A percentile compares a stretch with the other conserved stretches of the same genome.
Conservation (phyloP, 2,797 vertebrate species). For the Manis pentadactyla region DNA sequence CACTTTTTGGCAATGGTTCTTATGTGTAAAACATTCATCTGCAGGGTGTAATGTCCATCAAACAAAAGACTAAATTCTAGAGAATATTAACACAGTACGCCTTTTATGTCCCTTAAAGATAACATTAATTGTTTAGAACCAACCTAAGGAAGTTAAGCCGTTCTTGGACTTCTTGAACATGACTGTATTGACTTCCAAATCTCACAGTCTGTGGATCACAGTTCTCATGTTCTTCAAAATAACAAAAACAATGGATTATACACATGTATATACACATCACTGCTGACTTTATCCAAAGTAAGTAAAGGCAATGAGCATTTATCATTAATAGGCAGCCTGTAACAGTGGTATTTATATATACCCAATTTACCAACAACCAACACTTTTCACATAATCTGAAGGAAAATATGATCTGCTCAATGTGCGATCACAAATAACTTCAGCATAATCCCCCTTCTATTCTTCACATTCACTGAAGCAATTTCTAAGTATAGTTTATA, state of each 20-base stretch:
- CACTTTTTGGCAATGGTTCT: background rate
- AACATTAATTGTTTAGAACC: conserved; percentile 60
- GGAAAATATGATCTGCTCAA: too few species aligned
- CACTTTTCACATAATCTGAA: too few species aligned
- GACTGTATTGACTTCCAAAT: conserved; percentile 97
- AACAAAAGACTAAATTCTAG: background rate
- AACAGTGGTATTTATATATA: too few species aligned
- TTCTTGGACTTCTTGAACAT: conserved; percentile 99
- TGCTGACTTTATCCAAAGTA: too few species aligned
- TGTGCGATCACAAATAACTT: too few species aligned
- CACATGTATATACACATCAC: too few species aligned
- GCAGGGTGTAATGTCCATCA: background rate
- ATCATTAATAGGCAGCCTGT: too few species aligned
- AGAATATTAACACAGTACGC: background rate
- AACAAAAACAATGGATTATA: conserved; percentile 49
- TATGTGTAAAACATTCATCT: background rate
- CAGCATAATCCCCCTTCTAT: too few species aligned
- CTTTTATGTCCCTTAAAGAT: background rate
- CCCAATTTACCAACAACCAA: too few species aligned
- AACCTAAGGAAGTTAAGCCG: conserved; percentile 98
- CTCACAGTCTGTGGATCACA: conserved; percentile 99
- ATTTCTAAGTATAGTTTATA: too few species aligned
- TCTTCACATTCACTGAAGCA: too few species aligned
- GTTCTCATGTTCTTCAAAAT: conserved; percentile 93
- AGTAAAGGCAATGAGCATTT: too few species aligned